phyloP scores from a whole-genome alignment of 1,140 invertebrate genomes.

The Cecropterus lyciades region DNA sequence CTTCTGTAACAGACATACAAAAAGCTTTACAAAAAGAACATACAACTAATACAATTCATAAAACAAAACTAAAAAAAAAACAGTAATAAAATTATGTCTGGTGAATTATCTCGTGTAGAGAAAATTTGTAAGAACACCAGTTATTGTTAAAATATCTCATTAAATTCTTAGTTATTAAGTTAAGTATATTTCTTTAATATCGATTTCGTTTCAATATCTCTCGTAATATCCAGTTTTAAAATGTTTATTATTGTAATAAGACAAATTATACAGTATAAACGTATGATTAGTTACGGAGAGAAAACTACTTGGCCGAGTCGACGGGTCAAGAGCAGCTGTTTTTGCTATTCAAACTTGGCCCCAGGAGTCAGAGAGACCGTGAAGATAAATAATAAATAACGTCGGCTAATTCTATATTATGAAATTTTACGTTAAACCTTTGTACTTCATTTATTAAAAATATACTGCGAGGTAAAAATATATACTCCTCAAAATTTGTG shows the following conservation, averaged over 20 bases:
- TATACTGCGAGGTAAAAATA: too few species aligned
- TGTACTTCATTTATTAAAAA: neutral
- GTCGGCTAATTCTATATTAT: constrained; percentile 18
- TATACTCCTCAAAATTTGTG: too few species aligned
- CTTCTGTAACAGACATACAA: too few species aligned
- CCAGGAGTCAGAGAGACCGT: constrained; percentile 13
- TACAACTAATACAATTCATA: too few species aligned
- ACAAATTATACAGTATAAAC: constrained; percentile 11
- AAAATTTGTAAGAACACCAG: too few species aligned
- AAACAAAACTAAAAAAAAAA: too few species aligned
- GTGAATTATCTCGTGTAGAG: too few species aligned
- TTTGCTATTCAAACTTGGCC: constrained; percentile 25
- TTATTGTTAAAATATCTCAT: too few species aligned
- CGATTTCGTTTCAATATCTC: neutral
- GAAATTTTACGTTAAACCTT: constrained; percentile 14
- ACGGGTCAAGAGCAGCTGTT: constrained; percentile 24
- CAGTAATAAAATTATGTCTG: too few species aligned
- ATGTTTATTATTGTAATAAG: constrained; percentile 1
- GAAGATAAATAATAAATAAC: constrained; percentile 20
- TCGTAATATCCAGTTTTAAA: neutral
- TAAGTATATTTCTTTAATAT: too few species aligned
- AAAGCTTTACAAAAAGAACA: too few species aligned
- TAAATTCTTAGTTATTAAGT: too few species aligned
- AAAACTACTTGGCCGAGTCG: constrained; percentile 24
- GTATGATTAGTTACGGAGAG: constrained; percentile 18